Conservation (phyloP, 2,113 vertebrate species). For the Pseudonaja textilis region DNA sequence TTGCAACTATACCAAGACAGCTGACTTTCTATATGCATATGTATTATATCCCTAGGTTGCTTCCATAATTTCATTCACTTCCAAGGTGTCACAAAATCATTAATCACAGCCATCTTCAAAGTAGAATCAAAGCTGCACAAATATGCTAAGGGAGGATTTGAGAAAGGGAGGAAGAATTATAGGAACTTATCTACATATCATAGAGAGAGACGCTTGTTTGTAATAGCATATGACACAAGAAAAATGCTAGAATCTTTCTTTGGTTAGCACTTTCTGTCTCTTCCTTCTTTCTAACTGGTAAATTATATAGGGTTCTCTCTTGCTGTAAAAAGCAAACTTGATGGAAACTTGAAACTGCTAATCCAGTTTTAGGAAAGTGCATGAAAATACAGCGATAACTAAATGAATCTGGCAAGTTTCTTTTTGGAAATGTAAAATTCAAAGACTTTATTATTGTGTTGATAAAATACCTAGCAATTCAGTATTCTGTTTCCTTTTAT, state of each 20-base stretch:
- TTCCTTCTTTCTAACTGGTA: background rate
- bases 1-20: slow-evolving; percentile 60
- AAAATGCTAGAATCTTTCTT: background rate
- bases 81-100: background rate
- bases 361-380: background rate
- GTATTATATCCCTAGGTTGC: background rate
- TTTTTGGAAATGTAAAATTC: background rate
- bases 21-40: background rate
- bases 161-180: background rate
- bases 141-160: background rate
- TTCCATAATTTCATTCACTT: background rate
- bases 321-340: background rate
- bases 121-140: background rate
- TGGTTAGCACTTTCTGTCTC: background rate
- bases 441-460: background rate
- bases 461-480: background rate
- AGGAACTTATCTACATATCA: background rate
- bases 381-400: background rate
- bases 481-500: background rate
- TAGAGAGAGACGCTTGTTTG: background rate
- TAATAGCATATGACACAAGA: background rate
- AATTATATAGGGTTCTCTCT: background rate
- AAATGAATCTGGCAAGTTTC: background rate
- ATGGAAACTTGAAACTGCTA: background rate
- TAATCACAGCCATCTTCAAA: background rate